Conservation (phyloP, 2,888 invertebrate species). For the Leptopilina syphax region DNA sequence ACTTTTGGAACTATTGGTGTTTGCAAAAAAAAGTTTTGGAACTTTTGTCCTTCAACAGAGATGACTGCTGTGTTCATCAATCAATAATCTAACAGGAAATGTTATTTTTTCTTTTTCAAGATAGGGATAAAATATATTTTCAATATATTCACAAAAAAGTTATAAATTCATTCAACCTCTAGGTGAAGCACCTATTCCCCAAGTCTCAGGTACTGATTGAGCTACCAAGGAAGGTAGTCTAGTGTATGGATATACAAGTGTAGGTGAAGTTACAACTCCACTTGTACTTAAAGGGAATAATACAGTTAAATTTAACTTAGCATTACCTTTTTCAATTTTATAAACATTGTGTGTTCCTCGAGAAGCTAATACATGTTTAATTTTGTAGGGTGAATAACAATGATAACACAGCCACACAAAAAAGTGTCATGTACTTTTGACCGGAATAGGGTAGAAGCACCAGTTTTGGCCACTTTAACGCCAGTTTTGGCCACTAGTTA, state of each 20-base stretch:
- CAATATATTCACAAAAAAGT: slow-evolving; percentile 47
- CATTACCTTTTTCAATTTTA: slow-evolving; percentile 39
- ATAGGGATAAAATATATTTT: slow-evolving; percentile 42
- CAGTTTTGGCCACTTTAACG: no score
- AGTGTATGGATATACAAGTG: slow-evolving; percentile 48
- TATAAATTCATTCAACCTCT: slow-evolving; percentile 45
- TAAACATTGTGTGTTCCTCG: slow-evolving; percentile 48
- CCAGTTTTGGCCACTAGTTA: no score
- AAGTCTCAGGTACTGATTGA: slow-evolving; percentile 38
- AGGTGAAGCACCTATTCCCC: slow-evolving; percentile 44
- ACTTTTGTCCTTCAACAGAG: neutral
- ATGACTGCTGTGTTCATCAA: slow-evolving; percentile 43
- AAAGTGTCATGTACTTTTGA: no score
- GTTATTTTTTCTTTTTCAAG: slow-evolving; percentile 29
- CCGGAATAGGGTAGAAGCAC: no score
- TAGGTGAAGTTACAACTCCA: slow-evolving; percentile 43
- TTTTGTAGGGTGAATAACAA: slow-evolving; percentile 45
- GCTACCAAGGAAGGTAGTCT: slow-evolving; percentile 43
- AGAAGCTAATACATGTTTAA: slow-evolving; percentile 57
- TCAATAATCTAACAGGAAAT: slow-evolving; percentile 38
- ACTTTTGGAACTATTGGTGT: no score
- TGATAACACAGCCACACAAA: no score
- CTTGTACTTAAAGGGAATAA: slow-evolving; percentile 46
- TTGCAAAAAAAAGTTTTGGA: no score
- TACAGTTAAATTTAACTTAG: slow-evolving; percentile 43